Conservation (phyloP, 2,113 vertebrate species). For the Zosterops lateralis region DNA sequence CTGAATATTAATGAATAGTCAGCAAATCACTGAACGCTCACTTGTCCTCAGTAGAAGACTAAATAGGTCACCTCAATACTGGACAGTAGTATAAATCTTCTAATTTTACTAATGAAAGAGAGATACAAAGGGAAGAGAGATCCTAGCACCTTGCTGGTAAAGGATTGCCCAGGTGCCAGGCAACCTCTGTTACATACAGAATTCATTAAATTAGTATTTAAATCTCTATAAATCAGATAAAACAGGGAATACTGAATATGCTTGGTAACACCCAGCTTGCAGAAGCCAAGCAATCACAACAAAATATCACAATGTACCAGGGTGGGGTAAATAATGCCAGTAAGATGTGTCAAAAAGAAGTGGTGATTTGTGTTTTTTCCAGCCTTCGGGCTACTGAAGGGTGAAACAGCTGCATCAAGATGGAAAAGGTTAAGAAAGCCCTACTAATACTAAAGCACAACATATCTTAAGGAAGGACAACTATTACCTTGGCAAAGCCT, state of each 20-base stretch:
- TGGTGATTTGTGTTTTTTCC: background rate
- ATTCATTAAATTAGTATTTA: background rate
- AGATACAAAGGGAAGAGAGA: background rate
- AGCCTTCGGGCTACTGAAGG: background rate
- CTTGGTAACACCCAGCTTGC: background rate
- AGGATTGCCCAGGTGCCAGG: background rate
- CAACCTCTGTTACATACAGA: background rate
- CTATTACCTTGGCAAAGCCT: background rate
- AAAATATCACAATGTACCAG: background rate
- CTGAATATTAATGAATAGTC: background rate
- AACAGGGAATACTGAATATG: background rate
- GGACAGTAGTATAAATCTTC: background rate
- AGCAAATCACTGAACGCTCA: background rate
- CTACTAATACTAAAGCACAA: background rate
- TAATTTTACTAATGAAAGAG: background rate
- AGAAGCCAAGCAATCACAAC: background rate
- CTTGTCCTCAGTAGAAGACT: background rate
- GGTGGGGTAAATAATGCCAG: background rate
- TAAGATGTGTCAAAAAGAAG: background rate
- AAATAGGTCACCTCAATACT: background rate
- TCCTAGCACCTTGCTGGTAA: background rate
- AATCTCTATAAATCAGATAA: background rate
- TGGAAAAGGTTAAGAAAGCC: background rate
- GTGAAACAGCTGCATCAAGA: background rate
- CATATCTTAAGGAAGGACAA: background rate